Percentiles rank a stretch among this genome's conserved stretches.
Evolutionary conservation across 2,888 invertebrate species (phyloP).

Genomic region (Cryptosula pallasiana): DNA sequence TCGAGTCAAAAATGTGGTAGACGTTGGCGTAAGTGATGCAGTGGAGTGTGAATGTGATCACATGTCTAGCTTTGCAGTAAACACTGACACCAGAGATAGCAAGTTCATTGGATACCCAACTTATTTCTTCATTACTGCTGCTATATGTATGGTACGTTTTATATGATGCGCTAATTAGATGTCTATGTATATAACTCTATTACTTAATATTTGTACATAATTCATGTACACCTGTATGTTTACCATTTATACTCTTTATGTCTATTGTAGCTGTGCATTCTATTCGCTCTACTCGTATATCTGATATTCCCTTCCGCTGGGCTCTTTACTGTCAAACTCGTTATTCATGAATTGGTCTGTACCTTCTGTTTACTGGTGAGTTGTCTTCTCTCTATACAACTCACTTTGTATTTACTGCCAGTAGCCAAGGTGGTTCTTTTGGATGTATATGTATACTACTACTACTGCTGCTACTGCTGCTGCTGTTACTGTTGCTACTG

Average conservation of each 20-base stretch:
- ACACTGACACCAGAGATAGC: conserved; percentile 34
- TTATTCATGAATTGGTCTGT: not conserved
- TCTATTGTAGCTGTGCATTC: conserved; percentile 41
- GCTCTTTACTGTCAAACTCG: not conserved
- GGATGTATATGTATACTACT: too few relatives aligned
- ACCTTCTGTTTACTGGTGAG: conserved; percentile 22
- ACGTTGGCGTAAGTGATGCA: conserved; percentile 38
- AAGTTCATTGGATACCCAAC: conserved; percentile 42
- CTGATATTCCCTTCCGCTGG: not conserved
- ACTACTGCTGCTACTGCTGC: not conserved
- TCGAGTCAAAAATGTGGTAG: conserved; percentile 40
- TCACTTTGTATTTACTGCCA: too few relatives aligned
- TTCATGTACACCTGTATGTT: too few relatives aligned
- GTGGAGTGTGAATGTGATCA: conserved; percentile 48
- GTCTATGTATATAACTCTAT: too few relatives aligned
- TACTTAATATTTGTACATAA: too few relatives aligned
- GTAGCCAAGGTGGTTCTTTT: too few relatives aligned
- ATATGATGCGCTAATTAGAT: too few relatives aligned
- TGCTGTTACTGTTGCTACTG: not conserved
- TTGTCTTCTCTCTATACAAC: not conserved
- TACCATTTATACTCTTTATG: too few relatives aligned
- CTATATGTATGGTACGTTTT: conserved; percentile 45
- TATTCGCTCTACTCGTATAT: conserved; percentile 33
- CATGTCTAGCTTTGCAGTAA: conserved; percentile 47
- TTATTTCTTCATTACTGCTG: conserved; percentile 46